Evolutionary conservation across 2,113 vertebrate genomes (phyloP).

Genomic region (Otis tarda): DNA sequence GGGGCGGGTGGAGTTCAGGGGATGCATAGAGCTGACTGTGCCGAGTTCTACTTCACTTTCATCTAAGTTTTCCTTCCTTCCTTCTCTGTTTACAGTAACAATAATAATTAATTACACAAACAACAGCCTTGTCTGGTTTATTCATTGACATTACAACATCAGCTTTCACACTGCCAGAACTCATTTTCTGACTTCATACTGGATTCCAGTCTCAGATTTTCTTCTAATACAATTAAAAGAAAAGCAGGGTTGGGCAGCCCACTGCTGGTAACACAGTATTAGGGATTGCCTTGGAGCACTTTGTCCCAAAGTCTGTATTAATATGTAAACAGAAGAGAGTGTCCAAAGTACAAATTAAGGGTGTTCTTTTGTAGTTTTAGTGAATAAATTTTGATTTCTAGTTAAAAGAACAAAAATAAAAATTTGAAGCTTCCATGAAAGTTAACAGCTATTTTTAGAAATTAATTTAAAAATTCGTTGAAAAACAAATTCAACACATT

Average conservation of each 20-base stretch:
- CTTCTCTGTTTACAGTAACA: background rate
- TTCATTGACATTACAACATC: background rate
- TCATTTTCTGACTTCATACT: background rate
- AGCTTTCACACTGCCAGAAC: background rate
- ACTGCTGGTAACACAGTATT: background rate
- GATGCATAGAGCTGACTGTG: background rate
- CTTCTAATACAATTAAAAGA: background rate
- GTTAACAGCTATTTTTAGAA: background rate
- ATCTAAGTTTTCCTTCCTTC: background rate
- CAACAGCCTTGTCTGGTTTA: background rate
- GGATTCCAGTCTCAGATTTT: background rate
- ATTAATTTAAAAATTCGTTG: background rate
- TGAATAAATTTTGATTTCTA: background rate
- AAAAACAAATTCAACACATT: background rate
- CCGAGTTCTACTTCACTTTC: background rate
- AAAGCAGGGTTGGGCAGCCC: background rate
- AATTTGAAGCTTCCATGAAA: background rate
- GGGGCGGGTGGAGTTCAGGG: accelerated
- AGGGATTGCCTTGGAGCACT: background rate
- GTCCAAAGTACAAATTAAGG: background rate
- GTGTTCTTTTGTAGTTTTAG: background rate
- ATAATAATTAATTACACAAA: background rate
- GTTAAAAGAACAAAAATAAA: background rate
- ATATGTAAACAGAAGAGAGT: background rate
- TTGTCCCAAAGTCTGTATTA: background rate